phyloP scores from a whole-genome alignment of 2,797 vertebrate genomes.

The Borostomias antarcticus region DNA sequence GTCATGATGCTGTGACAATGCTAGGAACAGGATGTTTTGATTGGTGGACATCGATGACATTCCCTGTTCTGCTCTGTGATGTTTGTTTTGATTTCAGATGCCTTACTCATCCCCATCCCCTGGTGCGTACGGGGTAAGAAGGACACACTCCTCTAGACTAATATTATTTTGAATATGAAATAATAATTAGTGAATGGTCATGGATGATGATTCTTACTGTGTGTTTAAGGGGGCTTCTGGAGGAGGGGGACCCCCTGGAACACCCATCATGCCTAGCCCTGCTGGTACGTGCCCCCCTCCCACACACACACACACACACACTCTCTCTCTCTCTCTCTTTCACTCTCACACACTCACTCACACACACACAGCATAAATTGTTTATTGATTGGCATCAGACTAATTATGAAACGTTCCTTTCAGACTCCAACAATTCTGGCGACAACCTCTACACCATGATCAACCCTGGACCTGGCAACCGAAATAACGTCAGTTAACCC shows the following conservation, averaged over 20 bases:
- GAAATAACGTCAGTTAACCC: constrained; percentile 90
- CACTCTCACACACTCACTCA: neutral
- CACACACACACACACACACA: neutral
- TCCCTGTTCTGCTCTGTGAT: constrained; percentile 55
- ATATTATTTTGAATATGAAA: neutral
- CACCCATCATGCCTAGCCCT: constrained; percentile 98
- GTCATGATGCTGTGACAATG: constrained; percentile 62
- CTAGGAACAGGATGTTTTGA: constrained; percentile 59
- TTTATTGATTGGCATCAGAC: constrained; percentile 1
- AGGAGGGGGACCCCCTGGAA: constrained; percentile 96
- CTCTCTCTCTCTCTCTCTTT: too few species aligned
- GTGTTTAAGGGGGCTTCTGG: constrained; percentile 89
- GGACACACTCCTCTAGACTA: neutral
- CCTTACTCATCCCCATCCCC: constrained; percentile 98
- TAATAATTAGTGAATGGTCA: neutral
- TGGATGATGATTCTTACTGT: neutral
- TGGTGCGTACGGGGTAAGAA: constrained; percentile 96
- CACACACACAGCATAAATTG: neutral
- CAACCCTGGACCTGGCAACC: constrained; percentile 96
- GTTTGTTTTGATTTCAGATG: constrained; percentile 82
- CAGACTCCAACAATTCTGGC: constrained; percentile 99
- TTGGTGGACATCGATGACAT: constrained; percentile 46
- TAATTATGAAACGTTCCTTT: constrained; percentile 26
- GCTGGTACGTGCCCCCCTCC: constrained; percentile 80
- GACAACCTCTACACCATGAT: constrained; percentile 99